Evolutionary conservation across 2,113 vertebrate genomes (phyloP).

Genomic region (Propithecus coquereli): DNA sequence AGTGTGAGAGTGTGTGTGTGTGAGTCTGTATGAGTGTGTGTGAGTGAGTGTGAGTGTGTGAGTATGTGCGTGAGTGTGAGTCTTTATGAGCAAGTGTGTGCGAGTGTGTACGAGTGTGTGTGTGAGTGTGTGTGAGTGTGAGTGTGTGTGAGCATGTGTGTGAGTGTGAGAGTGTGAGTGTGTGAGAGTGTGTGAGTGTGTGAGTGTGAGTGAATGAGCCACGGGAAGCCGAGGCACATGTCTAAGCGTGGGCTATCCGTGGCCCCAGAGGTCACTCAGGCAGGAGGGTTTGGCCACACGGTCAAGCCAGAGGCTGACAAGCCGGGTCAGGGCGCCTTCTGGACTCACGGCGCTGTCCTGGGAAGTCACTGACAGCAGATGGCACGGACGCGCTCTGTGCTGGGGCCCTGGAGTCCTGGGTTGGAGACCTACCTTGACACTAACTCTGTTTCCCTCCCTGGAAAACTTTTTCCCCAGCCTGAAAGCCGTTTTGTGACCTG

Average conservation of each 20-base stretch:
- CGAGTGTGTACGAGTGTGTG: too few relatives aligned
- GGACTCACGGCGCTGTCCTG: not conserved
- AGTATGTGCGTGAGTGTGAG: too few relatives aligned
- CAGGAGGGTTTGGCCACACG: not conserved
- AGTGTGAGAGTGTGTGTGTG: not conserved
- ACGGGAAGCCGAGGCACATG: not conserved
- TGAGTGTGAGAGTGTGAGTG: too few relatives aligned
- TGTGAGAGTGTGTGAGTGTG: too few relatives aligned
- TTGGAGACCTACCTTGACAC: not conserved
- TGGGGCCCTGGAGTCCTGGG: not conserved
- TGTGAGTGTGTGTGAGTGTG: too few relatives aligned
- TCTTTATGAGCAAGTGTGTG: too few relatives aligned
- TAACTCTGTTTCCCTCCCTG: not conserved
- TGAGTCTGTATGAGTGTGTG: too few relatives aligned
- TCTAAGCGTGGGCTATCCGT: not conserved
- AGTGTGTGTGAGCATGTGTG: not conserved
- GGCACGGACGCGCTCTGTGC: accelerated
- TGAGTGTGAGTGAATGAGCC: too few relatives aligned
- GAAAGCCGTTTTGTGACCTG: too few relatives aligned
- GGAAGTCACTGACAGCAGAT: not conserved
- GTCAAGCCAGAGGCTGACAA: not conserved
- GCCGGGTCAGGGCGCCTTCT: not conserved
- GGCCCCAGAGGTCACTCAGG: not conserved
- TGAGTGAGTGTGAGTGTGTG: too few relatives aligned
- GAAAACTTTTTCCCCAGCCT: not conserved